Evolutionary conservation across 2,888 invertebrate species (phyloP).

Genomic region (Oegoconia quadripuncta): DNA sequence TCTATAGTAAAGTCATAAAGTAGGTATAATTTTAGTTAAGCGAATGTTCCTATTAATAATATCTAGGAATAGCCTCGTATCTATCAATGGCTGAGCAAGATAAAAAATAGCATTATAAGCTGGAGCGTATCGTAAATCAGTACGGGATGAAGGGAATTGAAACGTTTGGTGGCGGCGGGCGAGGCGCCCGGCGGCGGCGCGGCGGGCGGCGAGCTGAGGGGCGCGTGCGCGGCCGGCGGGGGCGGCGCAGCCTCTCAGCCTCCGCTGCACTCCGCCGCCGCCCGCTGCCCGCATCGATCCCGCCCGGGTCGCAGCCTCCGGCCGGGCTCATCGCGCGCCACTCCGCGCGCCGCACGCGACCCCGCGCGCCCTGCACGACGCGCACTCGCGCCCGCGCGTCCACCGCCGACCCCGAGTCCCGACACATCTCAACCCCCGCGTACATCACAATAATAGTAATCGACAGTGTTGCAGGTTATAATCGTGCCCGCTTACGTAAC

Average conservation of each 20-base stretch:
- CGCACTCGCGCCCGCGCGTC: slow-evolving; percentile 39
- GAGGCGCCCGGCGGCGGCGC: slow-evolving; percentile 27
- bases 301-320: slow-evolving; percentile 62
- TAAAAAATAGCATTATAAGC: slow-evolving; percentile 19
- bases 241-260: slow-evolving; percentile 62
- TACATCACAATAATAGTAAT: slow-evolving; percentile 47
- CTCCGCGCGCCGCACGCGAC: slow-evolving; percentile 47
- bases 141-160: slow-evolving; percentile 60
- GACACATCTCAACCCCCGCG: slow-evolving; percentile 46
- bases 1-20: too few relatives aligned
- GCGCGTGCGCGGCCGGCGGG: slow-evolving; percentile 25
- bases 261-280: slow-evolving; percentile 71
- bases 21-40: too few relatives aligned
- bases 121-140: slow-evolving; percentile 60
- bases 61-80: too few relatives aligned
- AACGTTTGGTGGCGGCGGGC: slow-evolving; percentile 44
- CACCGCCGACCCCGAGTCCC: slow-evolving; percentile 34
- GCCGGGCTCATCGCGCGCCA: slow-evolving; percentile 60
- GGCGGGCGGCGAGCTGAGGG: slow-evolving; percentile 28
- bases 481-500: slow-evolving; percentile 64
- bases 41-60: too few relatives aligned
- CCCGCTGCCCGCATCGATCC: slow-evolving; percentile 77
- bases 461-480: slow-evolving; percentile 56
- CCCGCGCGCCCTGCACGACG: slow-evolving; percentile 45
- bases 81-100: slow-evolving; percentile 5